These are phyloP conservation scores for Upupa epops DNA, from an alignment of 2,113 vertebrate genomes.

Conservation along the genomic window DNA sequence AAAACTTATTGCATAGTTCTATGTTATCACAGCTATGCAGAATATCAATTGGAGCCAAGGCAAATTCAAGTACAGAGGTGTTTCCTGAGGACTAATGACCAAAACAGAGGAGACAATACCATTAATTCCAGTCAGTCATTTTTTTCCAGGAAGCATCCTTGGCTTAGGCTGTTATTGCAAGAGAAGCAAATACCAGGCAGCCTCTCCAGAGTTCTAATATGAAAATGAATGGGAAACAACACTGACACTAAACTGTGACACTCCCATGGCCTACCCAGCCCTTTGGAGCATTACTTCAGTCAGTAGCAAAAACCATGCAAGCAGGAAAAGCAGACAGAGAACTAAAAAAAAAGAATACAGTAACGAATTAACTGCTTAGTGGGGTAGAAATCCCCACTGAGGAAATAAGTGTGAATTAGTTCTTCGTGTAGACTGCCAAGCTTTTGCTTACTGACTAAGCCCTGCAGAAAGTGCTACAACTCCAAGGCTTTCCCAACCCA, in stretches of 20 bases:
- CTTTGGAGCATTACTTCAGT: background rate
- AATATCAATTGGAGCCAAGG: background rate
- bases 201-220: constrained; percentile 25
- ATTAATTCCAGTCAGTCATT: background rate
- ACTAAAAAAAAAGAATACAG: background rate
- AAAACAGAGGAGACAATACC: background rate
- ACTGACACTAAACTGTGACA: background rate
- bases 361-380: background rate
- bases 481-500: background rate
- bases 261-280: background rate
- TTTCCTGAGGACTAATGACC: background rate
- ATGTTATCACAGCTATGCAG: background rate
- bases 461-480: background rate
- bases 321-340: background rate
- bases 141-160: background rate
- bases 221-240: background rate
- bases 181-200: background rate
- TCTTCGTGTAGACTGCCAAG: background rate
- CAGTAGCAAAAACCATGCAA: background rate
- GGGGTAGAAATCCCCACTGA: background rate
- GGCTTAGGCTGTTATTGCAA: background rate
- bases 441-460: background rate
- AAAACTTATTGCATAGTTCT: too few species aligned
- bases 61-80: background rate
- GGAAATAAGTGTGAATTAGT: background rate